Evolutionary conservation across 2,113 vertebrate genomes (phyloP), one percentile per base, ranked within the genome.

Genomic region (Gnathonemus echidnorhynchus): DNA sequence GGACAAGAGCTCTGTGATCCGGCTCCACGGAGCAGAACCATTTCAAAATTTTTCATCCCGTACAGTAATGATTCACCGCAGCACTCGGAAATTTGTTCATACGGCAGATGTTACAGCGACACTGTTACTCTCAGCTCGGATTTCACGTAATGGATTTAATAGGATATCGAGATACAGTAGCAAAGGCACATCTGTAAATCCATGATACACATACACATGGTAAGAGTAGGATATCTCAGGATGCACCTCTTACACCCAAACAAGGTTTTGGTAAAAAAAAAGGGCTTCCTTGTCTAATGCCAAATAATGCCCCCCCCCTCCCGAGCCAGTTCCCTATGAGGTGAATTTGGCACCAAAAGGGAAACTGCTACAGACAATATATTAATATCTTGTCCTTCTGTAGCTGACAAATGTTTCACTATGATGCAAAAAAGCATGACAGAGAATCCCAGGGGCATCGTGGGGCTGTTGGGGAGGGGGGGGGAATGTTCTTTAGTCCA

Each of bases 221-320:
- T 90, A 89, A 89, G 84, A 91, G 58, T 10, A 53, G 77, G 89
- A 90, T 74, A 53, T 94, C 95, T 94, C 94, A 94, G 86, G 92
- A 92, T 93, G 95, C 93, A 95, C 90, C 88, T 11, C 87, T 92
- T 88, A 89, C 90, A 50, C 50, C 24, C 21, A 86, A n/a, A 48
- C 84, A 86, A 49, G 42, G 35, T 45, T 42, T 27, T 3, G n/a
- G 9, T n/a, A 49, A 49, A 27, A 27, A 27, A n/a, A 27, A 66
- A 27, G 13, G 31, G 31, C 70, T 77, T 39, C 27, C 10, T 35
- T 35, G 31, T 77, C 13, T 39, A 7, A 39, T 77, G 70, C 11
- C 10, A 17, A 15, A 74, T 74, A 74, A 74, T 74, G 66, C 1
- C 0, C 58, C 58, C n/a, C 31, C 9, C 19, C 10, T 15, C 13